Evolutionary conservation across 2,797 vertebrate genomes (phyloP).

Genomic region (Dipus sagitta): DNA sequence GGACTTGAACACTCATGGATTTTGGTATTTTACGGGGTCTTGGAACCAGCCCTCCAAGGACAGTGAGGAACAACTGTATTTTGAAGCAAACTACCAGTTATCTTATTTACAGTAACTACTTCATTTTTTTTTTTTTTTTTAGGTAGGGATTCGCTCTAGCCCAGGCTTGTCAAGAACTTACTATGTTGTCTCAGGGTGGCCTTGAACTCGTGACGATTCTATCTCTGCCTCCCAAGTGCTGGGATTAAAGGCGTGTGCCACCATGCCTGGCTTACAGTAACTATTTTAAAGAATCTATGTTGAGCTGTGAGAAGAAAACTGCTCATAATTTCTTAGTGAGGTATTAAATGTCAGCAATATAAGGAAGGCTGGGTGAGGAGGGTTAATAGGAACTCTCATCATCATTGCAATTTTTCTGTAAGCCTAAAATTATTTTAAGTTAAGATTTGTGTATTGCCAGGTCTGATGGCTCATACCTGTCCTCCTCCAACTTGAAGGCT

Average conservation of each 20-base stretch:
- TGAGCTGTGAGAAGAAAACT: not conserved
- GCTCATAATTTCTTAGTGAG: not conserved
- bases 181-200: too few relatives aligned
- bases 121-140: too few relatives aligned
- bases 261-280: not conserved
- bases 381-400: not conserved
- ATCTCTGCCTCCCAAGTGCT: too few relatives aligned
- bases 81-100: not conserved
- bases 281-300: not conserved
- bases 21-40: not conserved
- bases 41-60: not conserved
- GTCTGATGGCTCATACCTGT: not conserved
- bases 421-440: slow-evolving; percentile 6
- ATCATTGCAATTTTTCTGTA: not conserved
- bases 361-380: not conserved
- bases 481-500: not conserved
- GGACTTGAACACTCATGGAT: not conserved
- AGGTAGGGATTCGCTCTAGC: too few relatives aligned
- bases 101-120: not conserved
- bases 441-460: not conserved
- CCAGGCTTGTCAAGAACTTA: too few relatives aligned
- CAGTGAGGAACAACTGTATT: not conserved
- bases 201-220: too few relatives aligned
- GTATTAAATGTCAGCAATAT: not conserved
- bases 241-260: too few relatives aligned